Percentiles rank a stretch among this genome's conserved stretches.
These are phyloP conservation scores for Columba livia DNA, from an alignment of 2,113 vertebrate species.

Conservation along the genomic window DNA sequence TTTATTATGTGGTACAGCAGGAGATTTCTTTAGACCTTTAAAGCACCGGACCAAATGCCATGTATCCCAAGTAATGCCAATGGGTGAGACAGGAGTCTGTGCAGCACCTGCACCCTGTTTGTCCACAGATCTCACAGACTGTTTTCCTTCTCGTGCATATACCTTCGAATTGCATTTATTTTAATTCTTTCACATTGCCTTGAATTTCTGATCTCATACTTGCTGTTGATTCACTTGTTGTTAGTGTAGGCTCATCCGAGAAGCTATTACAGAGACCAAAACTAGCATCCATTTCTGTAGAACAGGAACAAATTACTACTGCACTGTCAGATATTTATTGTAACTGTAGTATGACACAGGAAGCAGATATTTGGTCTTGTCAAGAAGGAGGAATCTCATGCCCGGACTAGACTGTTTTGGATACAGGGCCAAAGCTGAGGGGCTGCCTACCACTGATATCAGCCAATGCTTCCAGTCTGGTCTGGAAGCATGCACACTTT, in stretches of 20 bases:
- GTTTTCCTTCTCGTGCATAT: neutral
- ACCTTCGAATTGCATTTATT: neutral
- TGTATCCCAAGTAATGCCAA: neutral
- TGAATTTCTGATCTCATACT: neutral
- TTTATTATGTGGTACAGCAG: slow-evolving; percentile 43
- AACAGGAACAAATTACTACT: neutral
- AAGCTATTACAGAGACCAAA: neutral
- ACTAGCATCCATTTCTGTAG: neutral
- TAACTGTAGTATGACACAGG: neutral
- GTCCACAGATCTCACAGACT: neutral
- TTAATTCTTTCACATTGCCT: neutral
- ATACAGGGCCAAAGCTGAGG: neutral
- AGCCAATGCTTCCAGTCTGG: neutral
- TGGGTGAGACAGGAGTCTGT: neutral
- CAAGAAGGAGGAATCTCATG: neutral
- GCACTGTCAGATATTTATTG: neutral
- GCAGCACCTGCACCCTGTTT: neutral
- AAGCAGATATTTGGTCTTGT: neutral
- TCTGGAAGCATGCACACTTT: neutral
- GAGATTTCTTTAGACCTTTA: slow-evolving; percentile 20
- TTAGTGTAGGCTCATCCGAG: neutral
- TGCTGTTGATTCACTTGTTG: accelerated
- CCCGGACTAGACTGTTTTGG: neutral
- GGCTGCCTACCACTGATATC: neutral
- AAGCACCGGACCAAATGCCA: neutral